These are phyloP conservation scores for Suricata suricatta DNA, from an alignment of 2,113 vertebrate genomes.

Conservation along the genomic window DNA sequence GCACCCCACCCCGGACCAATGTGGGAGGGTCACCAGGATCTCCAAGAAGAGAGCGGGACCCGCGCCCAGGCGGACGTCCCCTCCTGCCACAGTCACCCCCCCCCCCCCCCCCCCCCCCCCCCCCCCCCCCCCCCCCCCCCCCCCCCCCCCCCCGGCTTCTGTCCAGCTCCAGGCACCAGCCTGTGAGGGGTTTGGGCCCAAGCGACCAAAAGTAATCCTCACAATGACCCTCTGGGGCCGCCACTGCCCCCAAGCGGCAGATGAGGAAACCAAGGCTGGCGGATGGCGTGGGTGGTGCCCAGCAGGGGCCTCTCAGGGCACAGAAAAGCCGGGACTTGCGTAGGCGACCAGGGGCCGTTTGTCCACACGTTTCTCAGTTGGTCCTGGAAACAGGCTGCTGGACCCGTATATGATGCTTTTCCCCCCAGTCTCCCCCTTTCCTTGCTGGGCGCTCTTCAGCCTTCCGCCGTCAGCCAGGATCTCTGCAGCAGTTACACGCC, in stretches of 20 bases:
- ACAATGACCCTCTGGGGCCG: fast-evolving
- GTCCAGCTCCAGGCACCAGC: fast-evolving
- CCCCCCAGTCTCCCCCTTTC: fast-evolving
- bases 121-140: neutral
- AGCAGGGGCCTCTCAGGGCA: too few relatives aligned
- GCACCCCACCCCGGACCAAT: fast-evolving
- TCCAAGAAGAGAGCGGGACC: neutral
- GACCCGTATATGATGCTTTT: fast-evolving
- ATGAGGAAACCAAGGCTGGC: neutral
- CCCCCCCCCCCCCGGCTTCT: fast-evolving
- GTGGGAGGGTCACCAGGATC: fast-evolving
- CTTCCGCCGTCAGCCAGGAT: neutral
- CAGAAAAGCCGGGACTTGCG: fast-evolving
- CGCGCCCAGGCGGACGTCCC: fast-evolving
- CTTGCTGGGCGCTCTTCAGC: neutral
- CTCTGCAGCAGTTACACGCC: neutral
- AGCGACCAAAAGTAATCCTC: fast-evolving
- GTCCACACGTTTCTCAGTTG: neutral
- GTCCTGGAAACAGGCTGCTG: neutral
- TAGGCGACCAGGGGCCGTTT: fast-evolving
- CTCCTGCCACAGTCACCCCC: fast-evolving
- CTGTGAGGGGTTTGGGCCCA: fast-evolving
- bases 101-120: neutral
- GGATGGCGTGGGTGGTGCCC: fast-evolving
- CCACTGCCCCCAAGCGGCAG: fast-evolving